Base-by-base conservation (phyloP, 1,140 invertebrate species). In the Aphaenogaster ashmeadi region DNA sequence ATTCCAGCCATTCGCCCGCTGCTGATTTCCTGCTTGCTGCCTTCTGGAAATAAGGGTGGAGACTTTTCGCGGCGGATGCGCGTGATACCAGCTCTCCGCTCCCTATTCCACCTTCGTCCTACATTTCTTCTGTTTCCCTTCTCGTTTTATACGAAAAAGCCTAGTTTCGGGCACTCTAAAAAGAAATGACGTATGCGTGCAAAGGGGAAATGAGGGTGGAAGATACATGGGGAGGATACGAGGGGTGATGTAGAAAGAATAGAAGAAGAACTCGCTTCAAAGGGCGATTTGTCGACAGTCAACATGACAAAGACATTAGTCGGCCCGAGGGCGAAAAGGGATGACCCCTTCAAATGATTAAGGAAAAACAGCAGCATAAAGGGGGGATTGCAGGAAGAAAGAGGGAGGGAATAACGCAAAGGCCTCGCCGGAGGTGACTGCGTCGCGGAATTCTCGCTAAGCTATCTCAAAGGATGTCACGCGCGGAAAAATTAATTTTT, bases 291-390 rank as follows among this genome's bases (percentile, higher is more conserved):
- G 94, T 94, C 93, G 94, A 92, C 94, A 94, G 92, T 94, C 92
- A 93, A 94, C 93, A 94, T 86, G 93, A 94, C 93, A 94, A 94
- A 94, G 94, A 94, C 93, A 94, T 94, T 93, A 94, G 93, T 85
- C 90, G 80, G 41, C 54, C 62, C 21, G 80, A 78, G 81, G 50
- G 62, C 33, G 74, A 64, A 64, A 52, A 54, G 50, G 36, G 66
- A 58, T 77, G 86, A 91, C 78, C 74, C 88, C 81, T 80, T 88
- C 86, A 91, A 75, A 67, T 93, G 93, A 93, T 94, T 94, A 93
- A 91, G 89, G 72, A 88, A 66, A 69, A 78, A 78, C 58, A 72
- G 56, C 38, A 56, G 1, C 38, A 50, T 52, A 13, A 58, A 74
- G 15, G 54, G 58, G 60, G 72, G 15, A 4, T 21, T 58, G 54